A percentile compares a stretch with the other conserved stretches of the same genome.
phyloP scores from a whole-genome alignment of 2,113 vertebrate species.

The Neogobius melanostomus region DNA sequence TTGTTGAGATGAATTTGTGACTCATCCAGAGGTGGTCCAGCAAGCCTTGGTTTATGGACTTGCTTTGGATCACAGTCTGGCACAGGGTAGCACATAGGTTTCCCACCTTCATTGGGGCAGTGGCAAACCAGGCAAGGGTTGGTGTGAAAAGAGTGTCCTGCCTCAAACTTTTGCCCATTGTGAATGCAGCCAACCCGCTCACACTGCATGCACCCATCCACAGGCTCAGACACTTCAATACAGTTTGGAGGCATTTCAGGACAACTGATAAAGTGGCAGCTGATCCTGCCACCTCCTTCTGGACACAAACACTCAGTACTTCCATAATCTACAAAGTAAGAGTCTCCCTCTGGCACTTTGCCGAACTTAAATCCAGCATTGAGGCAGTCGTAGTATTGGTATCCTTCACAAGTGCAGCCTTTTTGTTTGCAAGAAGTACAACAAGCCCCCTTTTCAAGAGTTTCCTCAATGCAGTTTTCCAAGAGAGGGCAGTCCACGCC shows the following conservation, averaged over 20 bases:
- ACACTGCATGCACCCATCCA: constrained; percentile 87
- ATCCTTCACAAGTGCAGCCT: constrained; percentile 91
- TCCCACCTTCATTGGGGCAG: constrained; percentile 85
- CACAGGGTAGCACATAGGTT: constrained; percentile 88
- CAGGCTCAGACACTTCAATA: constrained; percentile 81
- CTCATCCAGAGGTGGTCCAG: constrained; percentile 44
- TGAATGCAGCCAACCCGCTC: constrained; percentile 86
- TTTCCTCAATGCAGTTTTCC: constrained; percentile 87
- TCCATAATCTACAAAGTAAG: constrained; percentile 95
- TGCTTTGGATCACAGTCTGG: constrained; percentile 74
- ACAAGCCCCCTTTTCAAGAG: constrained; percentile 81
- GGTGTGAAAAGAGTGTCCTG: constrained; percentile 87
- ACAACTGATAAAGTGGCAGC: constrained; percentile 93
- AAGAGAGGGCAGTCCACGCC: constrained; percentile 80
- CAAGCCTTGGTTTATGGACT: constrained; percentile 45
- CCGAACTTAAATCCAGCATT: constrained; percentile 87
- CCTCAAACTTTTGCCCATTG: constrained; percentile 81
- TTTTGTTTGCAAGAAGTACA: constrained; percentile 84
- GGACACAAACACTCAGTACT: constrained; percentile 95
- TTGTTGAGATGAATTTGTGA: constrained; percentile 50
- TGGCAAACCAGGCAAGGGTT: constrained; percentile 88
- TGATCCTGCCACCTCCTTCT: constrained; percentile 87
- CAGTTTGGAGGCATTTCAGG: constrained; percentile 90
- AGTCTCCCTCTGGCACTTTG: constrained; percentile 88
- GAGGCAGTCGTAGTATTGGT: constrained; percentile 94